Evolutionary conservation across 2,888 invertebrate species (phyloP), one percentile per base, ranked within the genome.

Genomic region (Eupeodes latifasciatus): DNA sequence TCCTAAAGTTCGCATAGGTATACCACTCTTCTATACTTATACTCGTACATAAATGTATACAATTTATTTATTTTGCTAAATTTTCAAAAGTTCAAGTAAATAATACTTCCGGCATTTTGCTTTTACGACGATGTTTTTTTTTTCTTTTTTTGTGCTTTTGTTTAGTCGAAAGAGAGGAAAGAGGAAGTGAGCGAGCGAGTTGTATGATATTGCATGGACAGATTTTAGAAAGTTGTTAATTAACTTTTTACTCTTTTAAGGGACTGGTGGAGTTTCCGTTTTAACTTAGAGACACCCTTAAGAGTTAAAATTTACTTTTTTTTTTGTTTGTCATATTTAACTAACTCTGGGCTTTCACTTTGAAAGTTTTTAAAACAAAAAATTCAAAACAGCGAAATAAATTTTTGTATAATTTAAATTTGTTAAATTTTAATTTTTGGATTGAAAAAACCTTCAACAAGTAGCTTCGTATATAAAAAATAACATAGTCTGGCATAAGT

Each of bases 31-130:
- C 4, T 40, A 5, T 40, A 40, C 40, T 7, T 40, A 40, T 9
- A 40, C 6, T 7, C 4, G 40, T 40, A 40, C 47, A 47, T 12
- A 10, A 36, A 14, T 27, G 27, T 27, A 27, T 27, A 27, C 3
- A 61, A n/a, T 34, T 61, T 61, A 34, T 61, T 61, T 61, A 61
- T 61, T 61, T 61, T 36, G 36, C 61, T 40, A 61, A 61, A 36
- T 61, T 36, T 12, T 2, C 12, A 36, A 61, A 61, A 61, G 61
- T 19, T 36, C 6, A 36, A 11, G 40, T 40, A n/a, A 61, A 36
- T 36, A 36, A n/a, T 61, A 61, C 36, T 19, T 36, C 61, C 61
- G 36, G 61, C 40, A 36, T 36, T 61, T 61, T 19, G n/a, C 27
- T 27, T 61, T 36, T 36, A 34, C 36, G 27, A 2, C 27, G 27